Percentiles rank a stretch among this genome's conserved stretches.
Conservation (phyloP, 64 coral and sea anemone species). For the Anthopleura sola region DNA sequence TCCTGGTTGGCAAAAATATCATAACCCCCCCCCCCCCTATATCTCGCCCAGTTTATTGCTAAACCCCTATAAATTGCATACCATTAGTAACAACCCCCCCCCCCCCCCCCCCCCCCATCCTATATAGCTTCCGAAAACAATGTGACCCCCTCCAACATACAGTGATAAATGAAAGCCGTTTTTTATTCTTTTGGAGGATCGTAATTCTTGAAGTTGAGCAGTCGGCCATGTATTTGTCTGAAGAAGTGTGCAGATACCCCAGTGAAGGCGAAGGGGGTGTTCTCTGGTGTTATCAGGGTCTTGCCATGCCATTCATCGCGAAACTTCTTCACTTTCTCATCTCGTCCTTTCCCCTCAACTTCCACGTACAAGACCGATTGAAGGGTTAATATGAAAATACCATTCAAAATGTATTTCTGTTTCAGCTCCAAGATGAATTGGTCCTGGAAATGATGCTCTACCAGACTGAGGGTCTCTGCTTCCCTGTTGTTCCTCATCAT, state of each 20-base stretch:
- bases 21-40: no score
- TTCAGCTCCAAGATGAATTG: slow-evolving; percentile 9
- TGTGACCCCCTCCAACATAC: no score
- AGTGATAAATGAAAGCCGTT: no score
- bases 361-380: slow-evolving; percentile 14
- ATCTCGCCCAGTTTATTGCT: no score
- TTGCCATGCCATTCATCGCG: slow-evolving; percentile 11
- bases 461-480: neutral
- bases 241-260: neutral
- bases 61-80: no score
- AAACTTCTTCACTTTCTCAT: neutral
- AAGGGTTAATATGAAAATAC: neutral
- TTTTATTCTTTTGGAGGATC: neutral
- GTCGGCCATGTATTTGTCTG: neutral
- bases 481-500: neutral
- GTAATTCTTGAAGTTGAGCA: neutral
- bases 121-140: no score
- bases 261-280: slow-evolving; percentile 3
- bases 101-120: no score
- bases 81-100: no score
- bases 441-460: slow-evolving; percentile 3
- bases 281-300: neutral
- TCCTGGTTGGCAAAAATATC: no score
- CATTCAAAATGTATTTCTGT: neutral
- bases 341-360: neutral